phyloP scores from a whole-genome alignment of 2,888 invertebrate species.

The Gymnocheta viridis region DNA sequence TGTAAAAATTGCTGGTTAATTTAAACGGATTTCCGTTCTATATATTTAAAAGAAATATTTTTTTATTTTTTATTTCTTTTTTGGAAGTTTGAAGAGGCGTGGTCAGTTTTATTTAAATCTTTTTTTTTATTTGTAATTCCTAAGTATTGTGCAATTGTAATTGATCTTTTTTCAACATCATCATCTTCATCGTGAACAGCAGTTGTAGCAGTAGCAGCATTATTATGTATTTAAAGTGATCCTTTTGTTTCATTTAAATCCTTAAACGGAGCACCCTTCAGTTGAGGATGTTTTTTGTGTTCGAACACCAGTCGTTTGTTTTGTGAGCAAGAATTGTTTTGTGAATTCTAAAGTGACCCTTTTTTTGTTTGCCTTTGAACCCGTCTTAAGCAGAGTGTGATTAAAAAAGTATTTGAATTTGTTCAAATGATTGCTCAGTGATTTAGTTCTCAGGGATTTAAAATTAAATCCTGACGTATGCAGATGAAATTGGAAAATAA shows the following conservation, averaged over 20 bases:
- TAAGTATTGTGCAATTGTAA: conserved; percentile 62
- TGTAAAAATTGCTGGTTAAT: conserved; percentile 2
- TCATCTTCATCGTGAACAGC: neutral
- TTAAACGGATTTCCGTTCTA: conserved; percentile 62
- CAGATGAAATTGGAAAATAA: conserved; percentile 9
- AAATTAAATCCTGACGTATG: conserved; percentile 50
- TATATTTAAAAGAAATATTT: conserved; percentile 26
- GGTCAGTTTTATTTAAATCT: conserved; percentile 68
- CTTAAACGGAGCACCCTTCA: conserved; percentile 65
- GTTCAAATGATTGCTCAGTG: neutral
- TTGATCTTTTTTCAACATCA: conserved; percentile 57
- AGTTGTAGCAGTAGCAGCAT: neutral
- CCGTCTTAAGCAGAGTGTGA: conserved; percentile 18
- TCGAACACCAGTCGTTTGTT: conserved; percentile 32
- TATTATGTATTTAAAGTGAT: conserved; percentile 34
- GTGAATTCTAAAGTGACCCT: conserved; percentile 57
- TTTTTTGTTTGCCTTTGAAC: conserved; percentile 35
- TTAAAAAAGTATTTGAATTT: conserved; percentile 48
- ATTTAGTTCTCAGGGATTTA: conserved; percentile 66
- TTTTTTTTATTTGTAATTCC: conserved; percentile 35
- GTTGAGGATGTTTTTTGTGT: conserved; percentile 62
- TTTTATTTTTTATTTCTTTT: neutral
- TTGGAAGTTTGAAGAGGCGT: conserved; percentile 56
- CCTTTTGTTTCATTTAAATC: conserved; percentile 61
- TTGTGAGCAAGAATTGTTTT: conserved; percentile 40